A percentile compares a stretch with the other conserved stretches of the same genome.
Evolutionary conservation across 1,140 invertebrate genomes (phyloP).

Genomic region (Zophobas morio): DNA sequence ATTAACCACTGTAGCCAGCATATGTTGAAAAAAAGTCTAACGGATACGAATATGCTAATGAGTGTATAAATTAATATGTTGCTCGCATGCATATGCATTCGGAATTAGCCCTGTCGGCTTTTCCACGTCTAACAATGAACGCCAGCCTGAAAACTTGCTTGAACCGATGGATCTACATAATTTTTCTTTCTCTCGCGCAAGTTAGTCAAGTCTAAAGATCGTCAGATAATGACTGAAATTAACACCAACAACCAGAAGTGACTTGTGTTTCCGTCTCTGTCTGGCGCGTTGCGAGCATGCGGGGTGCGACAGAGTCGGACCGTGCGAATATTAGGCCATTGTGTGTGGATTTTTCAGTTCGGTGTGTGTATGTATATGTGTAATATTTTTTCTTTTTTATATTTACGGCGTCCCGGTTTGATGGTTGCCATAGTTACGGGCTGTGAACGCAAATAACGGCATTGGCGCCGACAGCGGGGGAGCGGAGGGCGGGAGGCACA

Average conservation of each 20-base stretch:
- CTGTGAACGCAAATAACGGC: slow-evolving; percentile 64
- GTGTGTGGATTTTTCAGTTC: slow-evolving; percentile 56
- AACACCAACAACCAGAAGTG: slow-evolving; percentile 61
- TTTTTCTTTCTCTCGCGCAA: slow-evolving; percentile 67
- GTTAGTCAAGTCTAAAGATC: slow-evolving; percentile 68
- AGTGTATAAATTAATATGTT: slow-evolving; percentile 68
- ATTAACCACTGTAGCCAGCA: slow-evolving; percentile 64
- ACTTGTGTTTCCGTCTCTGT: slow-evolving; percentile 52
- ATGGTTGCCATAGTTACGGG: slow-evolving; percentile 62
- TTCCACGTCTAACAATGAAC: slow-evolving; percentile 60
- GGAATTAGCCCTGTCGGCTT: slow-evolving; percentile 55
- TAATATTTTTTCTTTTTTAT: slow-evolving; percentile 56
- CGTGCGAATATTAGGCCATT: slow-evolving; percentile 57
- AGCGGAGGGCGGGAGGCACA: too few species aligned
- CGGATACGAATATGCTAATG: slow-evolving; percentile 68
- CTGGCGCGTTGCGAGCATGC: neutral
- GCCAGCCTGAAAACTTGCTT: slow-evolving; percentile 49
- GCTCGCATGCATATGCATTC: slow-evolving; percentile 67
- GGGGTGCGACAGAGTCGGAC: slow-evolving; percentile 38
- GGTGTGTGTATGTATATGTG: slow-evolving; percentile 48
- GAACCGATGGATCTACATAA: slow-evolving; percentile 62
- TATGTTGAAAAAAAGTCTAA: slow-evolving; percentile 65
- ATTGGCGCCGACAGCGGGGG: slow-evolving; percentile 9
- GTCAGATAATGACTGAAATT: slow-evolving; percentile 67
- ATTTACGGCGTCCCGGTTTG: slow-evolving; percentile 63